Conservation (phyloP, 2,797 vertebrate genomes). For the Sebastes miniatus region DNA sequence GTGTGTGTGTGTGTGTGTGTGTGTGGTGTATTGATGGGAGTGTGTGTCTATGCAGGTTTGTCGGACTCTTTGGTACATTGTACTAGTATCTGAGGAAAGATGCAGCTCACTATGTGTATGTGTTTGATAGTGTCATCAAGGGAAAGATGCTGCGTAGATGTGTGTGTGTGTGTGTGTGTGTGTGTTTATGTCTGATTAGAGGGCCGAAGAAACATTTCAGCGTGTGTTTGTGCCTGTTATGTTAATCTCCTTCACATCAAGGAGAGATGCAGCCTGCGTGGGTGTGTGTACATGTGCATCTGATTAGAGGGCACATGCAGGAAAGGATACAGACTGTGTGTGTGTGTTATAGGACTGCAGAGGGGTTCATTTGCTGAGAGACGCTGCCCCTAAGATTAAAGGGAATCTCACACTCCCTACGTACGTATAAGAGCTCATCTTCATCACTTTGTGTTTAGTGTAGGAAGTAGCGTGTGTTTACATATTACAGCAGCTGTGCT, state of each 20-base stretch:
- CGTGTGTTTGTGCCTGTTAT: conserved; percentile 17
- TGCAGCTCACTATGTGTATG: not conserved
- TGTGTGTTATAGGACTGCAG: not conserved
- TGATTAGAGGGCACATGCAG: conserved; percentile 50
- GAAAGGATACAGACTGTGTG: conserved; percentile 27
- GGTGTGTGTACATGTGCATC: conserved; percentile 1
- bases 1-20: no score
- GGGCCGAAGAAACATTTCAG: conserved; percentile 15
- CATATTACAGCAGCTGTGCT: conserved; percentile 63
- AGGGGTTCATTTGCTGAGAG: conserved; percentile 20
- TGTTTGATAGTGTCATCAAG: conserved; percentile 3
- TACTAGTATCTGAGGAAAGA: not conserved
- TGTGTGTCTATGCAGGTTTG: not conserved
- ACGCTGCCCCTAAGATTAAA: conserved; percentile 47
- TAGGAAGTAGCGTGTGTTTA: conserved; percentile 50
- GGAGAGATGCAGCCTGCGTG: conserved; percentile 17
- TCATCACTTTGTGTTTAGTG: conserved; percentile 32
- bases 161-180: not conserved
- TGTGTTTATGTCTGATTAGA: conserved; percentile 35
- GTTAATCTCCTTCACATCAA: conserved; percentile 43
- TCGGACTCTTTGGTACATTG: not conserved
- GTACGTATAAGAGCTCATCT: conserved; percentile 7
- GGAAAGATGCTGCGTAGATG: not conserved
- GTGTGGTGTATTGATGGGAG: not conserved
- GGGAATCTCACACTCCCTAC: conserved; percentile 8